These are phyloP conservation scores for Seladonia tumulorum DNA, from an alignment of 2,888 invertebrate genomes.

Conservation along the genomic window DNA sequence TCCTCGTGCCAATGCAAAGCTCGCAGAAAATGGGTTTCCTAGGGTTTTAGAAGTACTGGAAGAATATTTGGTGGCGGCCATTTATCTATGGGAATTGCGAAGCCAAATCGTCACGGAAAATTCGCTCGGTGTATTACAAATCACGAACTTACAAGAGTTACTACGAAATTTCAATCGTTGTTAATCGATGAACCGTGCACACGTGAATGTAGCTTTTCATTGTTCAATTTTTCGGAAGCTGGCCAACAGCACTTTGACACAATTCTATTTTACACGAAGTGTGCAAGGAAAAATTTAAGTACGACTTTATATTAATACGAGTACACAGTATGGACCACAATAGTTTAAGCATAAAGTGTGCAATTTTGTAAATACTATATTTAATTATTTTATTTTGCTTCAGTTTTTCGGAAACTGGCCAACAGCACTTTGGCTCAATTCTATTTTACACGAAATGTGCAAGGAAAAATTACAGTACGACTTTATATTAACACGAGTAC, in stretches of 20 bases:
- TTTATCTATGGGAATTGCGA: not conserved
- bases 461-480: not conserved
- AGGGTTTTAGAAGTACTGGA: constrained; percentile 28
- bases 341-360: too few relatives aligned
- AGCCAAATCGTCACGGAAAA: not conserved
- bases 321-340: too few relatives aligned
- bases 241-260: not conserved
- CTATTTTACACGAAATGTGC: not conserved
- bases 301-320: too few relatives aligned
- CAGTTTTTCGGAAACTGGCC: not conserved
- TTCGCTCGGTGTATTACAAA: not conserved
- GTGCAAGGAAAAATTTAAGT: not conserved
- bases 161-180: not conserved
- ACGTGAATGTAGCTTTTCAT: not conserved
- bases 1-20: constrained; percentile 31
- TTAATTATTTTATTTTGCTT: not conserved
- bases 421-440: not conserved
- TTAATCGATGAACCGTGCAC: not conserved
- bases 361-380: too few relatives aligned
- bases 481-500: too few relatives aligned
- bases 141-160: constrained; percentile 10
- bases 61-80: constrained; percentile 35
- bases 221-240: not conserved
- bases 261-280: not conserved
- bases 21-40: constrained; percentile 41